A percentile compares a stretch with the other conserved stretches of the same genome.
Conservation (phyloP, 2,113 vertebrate species). For the Labeo catla region DNA sequence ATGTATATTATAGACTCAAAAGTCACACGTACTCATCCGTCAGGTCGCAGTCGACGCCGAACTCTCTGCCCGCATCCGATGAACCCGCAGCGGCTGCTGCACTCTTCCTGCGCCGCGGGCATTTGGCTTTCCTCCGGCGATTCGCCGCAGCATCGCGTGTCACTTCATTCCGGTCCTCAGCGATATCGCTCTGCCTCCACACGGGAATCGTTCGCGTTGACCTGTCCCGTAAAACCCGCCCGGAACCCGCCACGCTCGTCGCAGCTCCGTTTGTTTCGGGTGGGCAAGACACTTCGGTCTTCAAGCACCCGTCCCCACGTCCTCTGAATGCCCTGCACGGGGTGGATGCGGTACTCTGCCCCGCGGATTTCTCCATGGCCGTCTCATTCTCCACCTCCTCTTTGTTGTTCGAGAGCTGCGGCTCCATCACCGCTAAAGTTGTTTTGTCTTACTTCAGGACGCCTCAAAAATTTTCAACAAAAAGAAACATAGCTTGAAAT, state of each 20-base stretch:
- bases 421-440: slow-evolving; percentile 71
- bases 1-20: background rate
- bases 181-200: slow-evolving; percentile 74
- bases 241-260: slow-evolving; percentile 63
- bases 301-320: slow-evolving; percentile 67
- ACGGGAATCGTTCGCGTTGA: slow-evolving; percentile 73
- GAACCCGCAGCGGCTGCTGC: slow-evolving; percentile 53
- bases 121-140: slow-evolving; percentile 75
- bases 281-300: slow-evolving; percentile 64
- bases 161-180: slow-evolving; percentile 66
- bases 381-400: slow-evolving; percentile 65
- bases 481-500: slow-evolving; percentile 56
- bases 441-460: slow-evolving; percentile 40
- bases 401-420: slow-evolving; percentile 63
- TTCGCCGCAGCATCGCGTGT: slow-evolving; percentile 58
- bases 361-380: slow-evolving; percentile 74
- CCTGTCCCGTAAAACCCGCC: slow-evolving; percentile 77
- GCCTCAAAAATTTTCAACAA: slow-evolving; percentile 51
- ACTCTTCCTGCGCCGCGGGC: slow-evolving; percentile 71
- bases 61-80: slow-evolving; percentile 60
- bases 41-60: slow-evolving; percentile 60
- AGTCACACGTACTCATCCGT: slow-evolving; percentile 29
- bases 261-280: slow-evolving; percentile 66
- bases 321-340: slow-evolving; percentile 72
- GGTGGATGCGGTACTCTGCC: slow-evolving; percentile 60